Base-by-base conservation (phyloP, 2,888 invertebrate genomes). In the Myathropa florea region DNA sequence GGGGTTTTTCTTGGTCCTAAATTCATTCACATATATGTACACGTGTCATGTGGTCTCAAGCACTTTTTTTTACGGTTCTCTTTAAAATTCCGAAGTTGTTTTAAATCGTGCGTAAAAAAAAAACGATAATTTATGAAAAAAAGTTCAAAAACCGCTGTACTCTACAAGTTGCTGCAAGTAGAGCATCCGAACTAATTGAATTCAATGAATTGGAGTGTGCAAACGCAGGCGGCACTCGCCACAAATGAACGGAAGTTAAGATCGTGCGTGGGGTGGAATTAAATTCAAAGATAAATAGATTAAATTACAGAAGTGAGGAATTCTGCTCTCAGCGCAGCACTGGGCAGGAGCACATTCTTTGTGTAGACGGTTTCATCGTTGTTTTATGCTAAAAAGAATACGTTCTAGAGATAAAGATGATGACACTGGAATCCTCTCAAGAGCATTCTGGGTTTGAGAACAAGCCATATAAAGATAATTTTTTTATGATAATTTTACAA, bases 21-120 rank as follows among this genome's bases (percentile, higher is more conserved):
- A 39, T 57, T 28, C 39, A 33, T 21, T 68, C 30, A 24, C 30
- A 36, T 57, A 53, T 23, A 12, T 63, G 26, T 30, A 57, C 33
- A 53, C 36, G 18, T 53, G 30, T 79, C 18, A 63, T 77, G 86
- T 86, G 78, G 65, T 79, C 83, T 86, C 86, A 79, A 86, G 86
- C 83, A 82, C 78, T 82, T 67, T 71, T 55, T 53, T 75, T 71
- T 75, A 4, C n/a, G 18, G 12, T 6, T 23, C 3, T 30, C 6
- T 33, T 68, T 68, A 0, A 0, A 30, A n/a, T 28, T 28, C 3
- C 28, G n/a, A 23, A 60, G 26, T 28, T 26, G 21, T 55, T 28
- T n/a, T 1, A 14, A 63, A 28, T 59, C 33, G 12, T 33, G 46
- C 46, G 39, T 9, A 46, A 57, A 68, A 55, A 30, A 12, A 28